These are phyloP conservation scores for Drosophila arizonae DNA, from an alignment of 1,140 invertebrate genomes.

Conservation along the genomic window DNA sequence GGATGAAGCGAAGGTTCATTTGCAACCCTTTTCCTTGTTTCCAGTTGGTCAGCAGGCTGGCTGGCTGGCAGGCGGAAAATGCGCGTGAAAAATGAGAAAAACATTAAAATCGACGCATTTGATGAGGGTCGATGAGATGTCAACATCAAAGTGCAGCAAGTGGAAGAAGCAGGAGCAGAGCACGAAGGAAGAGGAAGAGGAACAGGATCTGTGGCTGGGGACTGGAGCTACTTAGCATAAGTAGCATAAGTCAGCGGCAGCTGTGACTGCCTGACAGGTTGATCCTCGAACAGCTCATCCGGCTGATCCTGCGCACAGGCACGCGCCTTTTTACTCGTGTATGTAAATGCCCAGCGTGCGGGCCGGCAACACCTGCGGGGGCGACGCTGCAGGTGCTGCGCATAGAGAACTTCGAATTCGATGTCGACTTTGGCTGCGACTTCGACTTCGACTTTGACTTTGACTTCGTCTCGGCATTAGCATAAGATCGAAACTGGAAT, in stretches of 20 bases:
- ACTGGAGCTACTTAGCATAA: slow-evolving; percentile 44
- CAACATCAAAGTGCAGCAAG: slow-evolving; percentile 34
- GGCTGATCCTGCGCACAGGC: slow-evolving; percentile 11
- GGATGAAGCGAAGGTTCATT: slow-evolving; percentile 14
- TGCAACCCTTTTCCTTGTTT: slow-evolving; percentile 46
- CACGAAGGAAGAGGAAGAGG: background rate
- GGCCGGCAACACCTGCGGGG: slow-evolving; percentile 17
- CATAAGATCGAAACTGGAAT: background rate
- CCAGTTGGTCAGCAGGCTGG: slow-evolving; percentile 51
- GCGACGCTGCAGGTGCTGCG: background rate
- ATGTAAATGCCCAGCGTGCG: slow-evolving; percentile 45
- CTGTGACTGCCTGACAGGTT: slow-evolving; percentile 33
- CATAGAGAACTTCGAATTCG: background rate
- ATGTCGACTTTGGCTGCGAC: no score
- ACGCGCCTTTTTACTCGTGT: slow-evolving; percentile 55
- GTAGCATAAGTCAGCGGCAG: slow-evolving; percentile 37
- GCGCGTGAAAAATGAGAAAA: slow-evolving; percentile 62
- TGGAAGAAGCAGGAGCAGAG: slow-evolving; percentile 7
- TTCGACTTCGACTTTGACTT: no score
- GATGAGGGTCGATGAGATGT: slow-evolving; percentile 74
- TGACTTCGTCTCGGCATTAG: background rate
- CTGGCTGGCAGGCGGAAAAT: slow-evolving; percentile 36
- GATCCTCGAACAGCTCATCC: slow-evolving; percentile 4
- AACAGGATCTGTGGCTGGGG: background rate
- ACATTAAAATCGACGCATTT: slow-evolving; percentile 70